Evolutionary conservation across 2,113 vertebrate species (phyloP).

Genomic region (Lamprologus sp.): DNA sequence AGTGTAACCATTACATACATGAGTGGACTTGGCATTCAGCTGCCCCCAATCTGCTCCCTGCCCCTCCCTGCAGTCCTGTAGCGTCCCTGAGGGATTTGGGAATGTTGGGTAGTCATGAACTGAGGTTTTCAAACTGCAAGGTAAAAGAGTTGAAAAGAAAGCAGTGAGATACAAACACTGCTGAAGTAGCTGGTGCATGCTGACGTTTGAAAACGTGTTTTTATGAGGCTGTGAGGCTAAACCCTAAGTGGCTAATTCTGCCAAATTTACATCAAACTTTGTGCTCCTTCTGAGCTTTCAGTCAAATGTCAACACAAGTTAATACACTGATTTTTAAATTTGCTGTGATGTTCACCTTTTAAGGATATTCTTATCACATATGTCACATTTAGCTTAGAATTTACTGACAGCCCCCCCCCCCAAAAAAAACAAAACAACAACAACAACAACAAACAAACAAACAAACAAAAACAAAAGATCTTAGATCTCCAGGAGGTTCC

Average conservation of each 20-base stretch:
- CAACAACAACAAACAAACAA: background rate
- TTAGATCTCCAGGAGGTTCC: background rate
- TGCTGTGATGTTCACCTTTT: background rate
- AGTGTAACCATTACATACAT: slow-evolving; percentile 60
- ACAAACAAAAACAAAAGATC: background rate
- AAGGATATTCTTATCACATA: background rate
- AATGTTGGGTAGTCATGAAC: background rate
- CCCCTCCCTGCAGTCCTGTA: background rate
- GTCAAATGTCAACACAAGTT: background rate
- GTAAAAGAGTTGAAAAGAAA: background rate
- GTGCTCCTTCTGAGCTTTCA: background rate
- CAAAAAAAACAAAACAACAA: too few species aligned
- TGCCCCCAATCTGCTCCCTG: slow-evolving; percentile 22
- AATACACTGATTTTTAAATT: background rate
- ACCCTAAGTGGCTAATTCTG: background rate
- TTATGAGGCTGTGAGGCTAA: background rate
- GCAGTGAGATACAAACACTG: background rate
- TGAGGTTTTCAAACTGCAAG: background rate
- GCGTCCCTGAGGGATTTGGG: background rate
- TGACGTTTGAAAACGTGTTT: background rate
- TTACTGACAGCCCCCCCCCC: rapidly evolving
- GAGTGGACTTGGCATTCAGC: slow-evolving; percentile 40
- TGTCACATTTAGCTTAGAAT: background rate
- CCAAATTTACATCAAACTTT: background rate
- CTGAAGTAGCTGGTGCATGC: background rate